Conservation (phyloP, 2,113 vertebrate genomes). For the Tachysurus fulvidraco region DNA sequence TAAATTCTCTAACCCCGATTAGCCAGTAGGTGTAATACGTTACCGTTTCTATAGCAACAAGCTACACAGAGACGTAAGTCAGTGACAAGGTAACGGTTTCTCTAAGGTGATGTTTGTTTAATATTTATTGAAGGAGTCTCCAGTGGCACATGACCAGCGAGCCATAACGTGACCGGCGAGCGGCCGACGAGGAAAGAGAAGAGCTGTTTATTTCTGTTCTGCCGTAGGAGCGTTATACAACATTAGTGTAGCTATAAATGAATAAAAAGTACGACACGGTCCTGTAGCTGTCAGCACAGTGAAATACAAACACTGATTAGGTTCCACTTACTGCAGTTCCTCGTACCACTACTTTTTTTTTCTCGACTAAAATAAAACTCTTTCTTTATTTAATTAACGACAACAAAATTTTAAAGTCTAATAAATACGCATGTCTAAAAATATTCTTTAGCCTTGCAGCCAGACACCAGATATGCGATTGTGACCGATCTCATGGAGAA, state of each 20-base stretch:
- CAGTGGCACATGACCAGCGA: neutral
- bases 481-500: neutral
- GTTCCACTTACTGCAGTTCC: neutral
- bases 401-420: neutral
- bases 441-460: neutral
- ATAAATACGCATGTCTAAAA: neutral
- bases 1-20: neutral
- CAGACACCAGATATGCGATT: neutral
- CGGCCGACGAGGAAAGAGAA: neutral
- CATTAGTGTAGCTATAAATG: neutral
- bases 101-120: neutral
- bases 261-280: neutral
- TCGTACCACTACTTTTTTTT: neutral
- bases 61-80: neutral
- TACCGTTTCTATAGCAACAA: neutral
- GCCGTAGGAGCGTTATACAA: neutral
- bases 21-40: neutral
- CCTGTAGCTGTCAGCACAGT: neutral
- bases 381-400: neutral
- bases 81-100: neutral
- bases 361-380: neutral
- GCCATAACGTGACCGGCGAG: neutral
- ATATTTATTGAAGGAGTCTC: neutral
- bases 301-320: neutral
- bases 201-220: neutral